A percentile compares a stretch with the other conserved stretches of the same genome.
These are phyloP conservation scores for Ectemnius lituratus DNA, from an alignment of 2,888 invertebrate species.

Conservation along the genomic window DNA sequence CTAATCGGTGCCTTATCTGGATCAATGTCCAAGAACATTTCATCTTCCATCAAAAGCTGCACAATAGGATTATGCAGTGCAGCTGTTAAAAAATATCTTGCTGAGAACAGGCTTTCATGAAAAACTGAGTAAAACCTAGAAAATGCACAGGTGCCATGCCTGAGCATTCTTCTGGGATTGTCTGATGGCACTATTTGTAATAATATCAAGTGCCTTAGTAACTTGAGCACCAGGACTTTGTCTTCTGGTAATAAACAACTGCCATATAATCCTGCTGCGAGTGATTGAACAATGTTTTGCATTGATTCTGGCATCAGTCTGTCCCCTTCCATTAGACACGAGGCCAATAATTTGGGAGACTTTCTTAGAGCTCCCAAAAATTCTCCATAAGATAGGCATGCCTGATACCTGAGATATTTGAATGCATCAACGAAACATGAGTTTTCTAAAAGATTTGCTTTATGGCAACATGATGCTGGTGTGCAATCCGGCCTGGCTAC, in stretches of 20 bases:
- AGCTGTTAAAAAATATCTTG: conserved; percentile 95
- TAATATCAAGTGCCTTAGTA: conserved; percentile 84
- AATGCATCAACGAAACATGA: conserved; percentile 88
- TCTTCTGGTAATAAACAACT: conserved; percentile 88
- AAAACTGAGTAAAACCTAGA: conserved; percentile 91
- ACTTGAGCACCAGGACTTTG: conserved; percentile 83
- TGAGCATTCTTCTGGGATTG: conserved; percentile 86
- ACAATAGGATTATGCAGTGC: conserved; percentile 95
- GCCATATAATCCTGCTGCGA: conserved; percentile 85
- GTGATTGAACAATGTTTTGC: conserved; percentile 79
- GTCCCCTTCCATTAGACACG: conserved; percentile 85
- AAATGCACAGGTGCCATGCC: conserved; percentile 92
- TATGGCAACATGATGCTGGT: conserved; percentile 87
- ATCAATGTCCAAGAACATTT: conserved; percentile 94
- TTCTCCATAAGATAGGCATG: conserved; percentile 83
- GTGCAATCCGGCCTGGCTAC: conserved; percentile 87
- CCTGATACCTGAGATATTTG: conserved; percentile 91
- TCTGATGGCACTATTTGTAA: conserved; percentile 86
- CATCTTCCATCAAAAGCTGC: conserved; percentile 93
- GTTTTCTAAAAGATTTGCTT: conserved; percentile 83
- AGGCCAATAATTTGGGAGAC: conserved; percentile 85
- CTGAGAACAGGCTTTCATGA: conserved; percentile 93
- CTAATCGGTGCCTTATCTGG: conserved; percentile 88
- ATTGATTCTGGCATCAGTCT: conserved; percentile 78
- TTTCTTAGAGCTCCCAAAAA: conserved; percentile 84